phyloP scores from a whole-genome alignment of 2,888 invertebrate genomes.

The Colostygia pectinataria region DNA sequence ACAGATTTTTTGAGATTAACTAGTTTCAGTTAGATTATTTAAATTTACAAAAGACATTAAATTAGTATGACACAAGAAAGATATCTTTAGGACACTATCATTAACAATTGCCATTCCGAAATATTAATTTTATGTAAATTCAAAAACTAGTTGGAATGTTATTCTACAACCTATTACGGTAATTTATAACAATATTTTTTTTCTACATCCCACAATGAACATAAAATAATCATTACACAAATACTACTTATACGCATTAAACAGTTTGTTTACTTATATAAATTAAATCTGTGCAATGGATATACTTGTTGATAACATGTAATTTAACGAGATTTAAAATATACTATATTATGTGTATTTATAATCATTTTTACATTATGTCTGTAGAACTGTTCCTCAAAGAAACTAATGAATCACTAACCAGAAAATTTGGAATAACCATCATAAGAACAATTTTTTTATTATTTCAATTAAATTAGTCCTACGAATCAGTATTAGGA shows the following conservation, averaged over 20 bases:
- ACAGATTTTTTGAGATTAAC: conserved; percentile 6
- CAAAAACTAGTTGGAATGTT: conserved; percentile 59
- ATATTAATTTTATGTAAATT: conserved; percentile 14
- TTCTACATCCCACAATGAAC: conserved; percentile 12
- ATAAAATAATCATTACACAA: conserved; percentile 29
- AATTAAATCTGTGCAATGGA: conserved; percentile 17
- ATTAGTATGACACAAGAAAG: conserved; percentile 5
- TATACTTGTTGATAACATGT: conserved; percentile 10
- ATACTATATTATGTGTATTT: conserved; percentile 2
- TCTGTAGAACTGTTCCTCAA: conserved; percentile 19
- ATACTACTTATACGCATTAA: conserved; percentile 26
- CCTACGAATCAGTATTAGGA: conserved; percentile 53
- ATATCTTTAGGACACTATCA: neutral
- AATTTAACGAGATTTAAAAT: conserved; percentile 12
- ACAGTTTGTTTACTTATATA: conserved; percentile 3
- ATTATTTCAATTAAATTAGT: conserved; percentile 40
- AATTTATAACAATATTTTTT: conserved; percentile 42
- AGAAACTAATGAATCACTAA: conserved; percentile 56
- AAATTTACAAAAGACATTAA: conserved; percentile 1
- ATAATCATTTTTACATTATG: conserved; percentile 18
- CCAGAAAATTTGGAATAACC: conserved; percentile 68
- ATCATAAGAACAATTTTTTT: conserved; percentile 60
- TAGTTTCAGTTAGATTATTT: neutral
- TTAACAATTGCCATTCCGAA: conserved; percentile 6
- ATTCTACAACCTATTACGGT: conserved; percentile 64